Evolutionary conservation across 2,888 invertebrate genomes (phyloP), one percentile per base, ranked within the genome.

Genomic region (Platycnemis pennipes): DNA sequence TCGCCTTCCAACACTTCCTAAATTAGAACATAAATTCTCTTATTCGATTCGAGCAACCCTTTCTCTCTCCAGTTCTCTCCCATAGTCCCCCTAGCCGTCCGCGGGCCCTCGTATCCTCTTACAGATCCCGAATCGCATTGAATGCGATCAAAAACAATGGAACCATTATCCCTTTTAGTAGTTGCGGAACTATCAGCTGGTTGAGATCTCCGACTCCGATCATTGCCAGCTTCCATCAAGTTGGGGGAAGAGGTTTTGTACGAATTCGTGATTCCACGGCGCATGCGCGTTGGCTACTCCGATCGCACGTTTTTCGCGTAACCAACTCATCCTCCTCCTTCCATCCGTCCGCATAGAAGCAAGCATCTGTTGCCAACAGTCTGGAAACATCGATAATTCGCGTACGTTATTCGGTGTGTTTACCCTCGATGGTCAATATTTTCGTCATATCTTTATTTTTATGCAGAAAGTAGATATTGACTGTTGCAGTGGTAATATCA

Each of bases 141-240:
- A 91, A 91, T 91, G 63, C 63, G 91, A 89, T 89, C 89, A 89
- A 56, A 91, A 69, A 69, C 91, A 91, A 91, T 91, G 63, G 91
- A 91, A 91, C 91, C 91, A 91, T 91, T 91, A 91, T 91, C 91
- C 91, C 44, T 56, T 91, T 91, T 91, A 63, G 91, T 91, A 91
- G 91, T 91, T 91, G 42, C 63, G 91, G 63, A 69, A 44, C 91
- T 91, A 91, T 91, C 91, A 69, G 91, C 26, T 2, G n/a, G 26
- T 44, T 26, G 63, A 91, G 63, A 91, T 91, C 91, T 89, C 42
- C 87, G 37, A 44, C 86, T n/a, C 87, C 45, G 26, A 5, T 87
- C 87, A 44, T 87, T 56, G 42, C 89, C 56, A 37, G 56, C 26
- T 56, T 89, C 89, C 89, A 89, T 56, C 63, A 63, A 56, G 91